Conservation (phyloP, 2,113 vertebrate species). For the Eulemur rufifrons region DNA sequence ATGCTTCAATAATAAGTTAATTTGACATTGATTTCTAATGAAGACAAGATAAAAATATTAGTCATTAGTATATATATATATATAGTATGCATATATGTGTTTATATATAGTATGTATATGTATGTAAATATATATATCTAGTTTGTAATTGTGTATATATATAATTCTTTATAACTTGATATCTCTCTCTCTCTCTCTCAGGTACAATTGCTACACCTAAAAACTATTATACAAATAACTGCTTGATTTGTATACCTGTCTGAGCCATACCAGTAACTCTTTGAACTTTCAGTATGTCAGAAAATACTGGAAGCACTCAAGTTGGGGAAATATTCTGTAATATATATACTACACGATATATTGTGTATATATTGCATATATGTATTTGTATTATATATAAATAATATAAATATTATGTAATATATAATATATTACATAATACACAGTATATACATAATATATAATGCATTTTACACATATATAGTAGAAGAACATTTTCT, state of each 20-base stretch:
- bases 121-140: not conserved
- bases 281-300: not conserved
- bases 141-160: not conserved
- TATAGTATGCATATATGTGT: not conserved
- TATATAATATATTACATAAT: too few species aligned
- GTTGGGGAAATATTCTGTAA: too few species aligned
- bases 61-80: not conserved
- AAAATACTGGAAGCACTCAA: too few species aligned
- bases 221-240: not conserved
- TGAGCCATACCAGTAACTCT: not conserved
- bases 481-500: not conserved
- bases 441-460: too few species aligned
- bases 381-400: too few species aligned
- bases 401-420: too few species aligned
- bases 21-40: not conserved
- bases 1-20: not conserved
- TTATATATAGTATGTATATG: not conserved
- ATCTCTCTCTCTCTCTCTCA: not conserved
- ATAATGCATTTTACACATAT: too few species aligned
- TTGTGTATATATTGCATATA: too few species aligned
- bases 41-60: not conserved
- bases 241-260: too few species aligned
- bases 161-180: not conserved
- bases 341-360: too few species aligned
- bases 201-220: too few species aligned